Percentiles rank a stretch among this genome's conserved stretches.
phyloP scores from a whole-genome alignment of 2,888 invertebrate genomes.

The Xanthorhoe designata region DNA sequence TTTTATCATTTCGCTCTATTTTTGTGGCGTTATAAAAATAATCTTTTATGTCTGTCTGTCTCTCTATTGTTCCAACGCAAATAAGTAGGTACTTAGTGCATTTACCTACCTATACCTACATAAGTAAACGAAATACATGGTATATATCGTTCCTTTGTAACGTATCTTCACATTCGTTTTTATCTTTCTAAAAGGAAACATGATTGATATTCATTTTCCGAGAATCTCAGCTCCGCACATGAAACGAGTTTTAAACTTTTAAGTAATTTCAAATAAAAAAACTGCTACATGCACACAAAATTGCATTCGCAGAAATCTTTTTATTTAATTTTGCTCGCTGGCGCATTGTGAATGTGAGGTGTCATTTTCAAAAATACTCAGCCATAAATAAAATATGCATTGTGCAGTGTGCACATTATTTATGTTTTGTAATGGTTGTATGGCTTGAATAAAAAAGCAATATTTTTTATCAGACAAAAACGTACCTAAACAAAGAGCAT shows the following conservation, averaged over 20 bases:
- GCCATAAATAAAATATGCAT: neutral
- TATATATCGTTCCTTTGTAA: constrained; percentile 9
- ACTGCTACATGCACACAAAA: constrained; percentile 31
- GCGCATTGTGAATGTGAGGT: constrained; percentile 39
- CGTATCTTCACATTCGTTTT: too few species aligned
- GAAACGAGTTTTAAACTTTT: constrained; percentile 35
- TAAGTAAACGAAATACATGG: too few species aligned
- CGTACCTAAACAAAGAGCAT: constrained; percentile 23
- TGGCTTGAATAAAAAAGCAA: constrained; percentile 7
- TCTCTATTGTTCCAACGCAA: neutral
- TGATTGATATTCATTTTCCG: constrained; percentile 37
- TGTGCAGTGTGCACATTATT: neutral
- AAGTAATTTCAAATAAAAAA: constrained; percentile 40
- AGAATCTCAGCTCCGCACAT: constrained; percentile 25
- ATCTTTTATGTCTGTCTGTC: neutral
- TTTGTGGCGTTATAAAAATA: constrained; percentile 9
- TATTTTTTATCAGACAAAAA: neutral
- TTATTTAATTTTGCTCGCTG: constrained; percentile 37
- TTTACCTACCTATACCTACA: neutral
- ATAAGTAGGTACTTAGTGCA: neutral
- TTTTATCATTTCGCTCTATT: constrained; percentile 15
- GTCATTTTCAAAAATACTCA: constrained; percentile 19
- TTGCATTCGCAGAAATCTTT: constrained; percentile 49
- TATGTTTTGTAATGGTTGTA: constrained; percentile 1
- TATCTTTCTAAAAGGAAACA: constrained; percentile 18